Evolutionary conservation across 2,888 invertebrate genomes (phyloP), one percentile per base, ranked within the genome.

Genomic region (Amiota minor): DNA sequence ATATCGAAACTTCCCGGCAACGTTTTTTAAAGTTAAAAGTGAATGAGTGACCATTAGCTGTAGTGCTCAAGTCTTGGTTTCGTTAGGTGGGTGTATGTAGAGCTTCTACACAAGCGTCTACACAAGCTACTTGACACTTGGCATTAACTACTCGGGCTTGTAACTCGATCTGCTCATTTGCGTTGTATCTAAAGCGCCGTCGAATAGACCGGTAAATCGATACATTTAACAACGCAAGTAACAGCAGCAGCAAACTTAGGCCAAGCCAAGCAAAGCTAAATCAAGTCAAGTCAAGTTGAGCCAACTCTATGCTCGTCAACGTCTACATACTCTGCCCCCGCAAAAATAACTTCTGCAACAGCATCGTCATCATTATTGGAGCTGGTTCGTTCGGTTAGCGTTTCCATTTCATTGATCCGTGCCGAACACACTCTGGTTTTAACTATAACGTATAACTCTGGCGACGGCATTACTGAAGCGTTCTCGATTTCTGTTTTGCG

Each of bases 331-430:
- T 16, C 47, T n/a, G 35, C 64, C 64, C 14, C n/a, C 45, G 45
- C 64, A 18, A 12, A 50, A 67, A 20, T 35, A 23, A 67, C 50
- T 23, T 50, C 67, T n/a, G 18, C 35, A 61, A 18, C 61, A 23
- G 18, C 20, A 61, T 16, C 61, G 18, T 2, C 35, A 61, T 16
- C 61, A 23, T 14, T 49, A 56, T 35, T 47, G 45, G 70, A 16
- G 45, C 6, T 49, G 20, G 56, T n/a, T 56, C 45, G 55, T 59
- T 56, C 45, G 53, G 45, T 69, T 78, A 79, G 79, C 77, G 79
- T 83, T 85, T 85, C 82, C 84, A 84, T 83, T 83, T 81, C 85
- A 85, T 85, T 85, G 86, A 85, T 86, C 83, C 85, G 81, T 84
- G 86, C 85, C 85, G 80, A 77, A 75, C 73, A 73, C 76, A 70